A percentile compares a stretch with the other conserved stretches of the same genome.
Evolutionary conservation across 1,140 invertebrate genomes (phyloP).

Genomic region (Agrypnia vestita): DNA sequence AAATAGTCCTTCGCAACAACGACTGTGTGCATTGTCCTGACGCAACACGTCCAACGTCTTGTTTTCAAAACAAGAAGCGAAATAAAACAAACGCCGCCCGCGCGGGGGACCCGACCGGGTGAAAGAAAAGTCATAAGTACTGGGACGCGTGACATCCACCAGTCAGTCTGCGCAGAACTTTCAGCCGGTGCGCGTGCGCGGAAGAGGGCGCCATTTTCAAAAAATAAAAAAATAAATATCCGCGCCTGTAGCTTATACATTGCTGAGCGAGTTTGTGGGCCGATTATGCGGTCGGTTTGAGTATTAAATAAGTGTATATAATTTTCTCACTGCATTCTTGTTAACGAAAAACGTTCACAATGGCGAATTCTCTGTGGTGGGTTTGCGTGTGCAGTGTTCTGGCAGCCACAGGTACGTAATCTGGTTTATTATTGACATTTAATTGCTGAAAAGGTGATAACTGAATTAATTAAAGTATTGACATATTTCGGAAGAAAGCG

Average conservation of each 20-base stretch:
- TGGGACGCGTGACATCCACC: background rate
- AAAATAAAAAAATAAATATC: too few relatives aligned
- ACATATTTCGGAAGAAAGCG: too few relatives aligned
- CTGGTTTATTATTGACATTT: too few relatives aligned
- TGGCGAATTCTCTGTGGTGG: conserved; percentile 17
- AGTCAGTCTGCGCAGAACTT: conserved; percentile 19
- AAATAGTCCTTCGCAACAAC: too few relatives aligned
- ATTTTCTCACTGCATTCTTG: background rate
- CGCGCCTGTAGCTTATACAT: background rate
- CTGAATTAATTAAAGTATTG: too few relatives aligned
- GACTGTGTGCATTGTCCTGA: too few relatives aligned
- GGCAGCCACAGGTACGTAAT: conserved; percentile 6
- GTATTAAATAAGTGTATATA: conserved; percentile 7
- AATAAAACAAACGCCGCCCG: too few relatives aligned
- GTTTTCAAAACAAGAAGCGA: too few relatives aligned
- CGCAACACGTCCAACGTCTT: too few relatives aligned
- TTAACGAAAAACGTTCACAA: background rate
- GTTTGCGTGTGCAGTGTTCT: conserved; percentile 22
- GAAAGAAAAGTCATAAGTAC: conserved; percentile 38
- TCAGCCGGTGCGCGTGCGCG: conserved; percentile 1
- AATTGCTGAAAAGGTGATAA: too few relatives aligned
- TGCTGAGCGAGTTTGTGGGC: background rate
- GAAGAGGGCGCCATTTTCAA: background rate
- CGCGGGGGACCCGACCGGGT: background rate
- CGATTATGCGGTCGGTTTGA: background rate